A percentile compares a stretch with the other conserved stretches of the same genome.
These are phyloP conservation scores for Simalia tracyae DNA, from an alignment of 2,797 vertebrate genomes.

Conservation along the genomic window DNA sequence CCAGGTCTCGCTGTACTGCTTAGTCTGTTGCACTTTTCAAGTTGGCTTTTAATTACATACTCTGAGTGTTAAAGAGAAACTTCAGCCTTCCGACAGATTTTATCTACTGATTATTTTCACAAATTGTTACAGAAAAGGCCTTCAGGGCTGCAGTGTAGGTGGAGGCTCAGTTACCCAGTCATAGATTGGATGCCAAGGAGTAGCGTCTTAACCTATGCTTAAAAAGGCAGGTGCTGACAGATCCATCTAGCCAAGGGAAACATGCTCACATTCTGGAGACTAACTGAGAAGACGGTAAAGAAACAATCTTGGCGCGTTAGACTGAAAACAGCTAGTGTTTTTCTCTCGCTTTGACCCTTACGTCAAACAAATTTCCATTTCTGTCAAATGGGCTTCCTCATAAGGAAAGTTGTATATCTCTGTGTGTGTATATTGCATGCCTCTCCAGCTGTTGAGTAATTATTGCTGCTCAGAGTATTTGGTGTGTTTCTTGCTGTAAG, in stretches of 20 bases:
- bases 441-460: background rate
- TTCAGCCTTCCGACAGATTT: constrained; percentile 60
- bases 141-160: constrained; percentile 70
- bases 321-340: constrained; percentile 34
- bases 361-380: background rate
- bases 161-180: constrained; percentile 71
- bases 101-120: constrained; percentile 68
- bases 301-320: background rate
- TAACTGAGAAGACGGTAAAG: constrained; percentile 75
- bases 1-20: constrained; percentile 13
- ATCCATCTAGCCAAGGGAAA: constrained; percentile 66
- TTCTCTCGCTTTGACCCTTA: constrained; percentile 17
- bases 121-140: constrained; percentile 65
- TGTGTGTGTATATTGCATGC: background rate
- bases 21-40: constrained; percentile 34
- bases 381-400: background rate
- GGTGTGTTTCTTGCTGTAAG: background rate
- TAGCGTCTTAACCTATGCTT: constrained; percentile 63
- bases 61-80: constrained; percentile 44
- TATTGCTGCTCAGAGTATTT: background rate
- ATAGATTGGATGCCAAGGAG: constrained; percentile 60
- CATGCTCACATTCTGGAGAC: constrained; percentile 65
- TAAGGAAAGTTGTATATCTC: background rate
- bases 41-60: constrained; percentile 50
- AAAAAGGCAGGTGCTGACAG: constrained; percentile 74